Evolutionary conservation across 2,113 vertebrate genomes (phyloP).

Genomic region (Catharus bicknelli): DNA sequence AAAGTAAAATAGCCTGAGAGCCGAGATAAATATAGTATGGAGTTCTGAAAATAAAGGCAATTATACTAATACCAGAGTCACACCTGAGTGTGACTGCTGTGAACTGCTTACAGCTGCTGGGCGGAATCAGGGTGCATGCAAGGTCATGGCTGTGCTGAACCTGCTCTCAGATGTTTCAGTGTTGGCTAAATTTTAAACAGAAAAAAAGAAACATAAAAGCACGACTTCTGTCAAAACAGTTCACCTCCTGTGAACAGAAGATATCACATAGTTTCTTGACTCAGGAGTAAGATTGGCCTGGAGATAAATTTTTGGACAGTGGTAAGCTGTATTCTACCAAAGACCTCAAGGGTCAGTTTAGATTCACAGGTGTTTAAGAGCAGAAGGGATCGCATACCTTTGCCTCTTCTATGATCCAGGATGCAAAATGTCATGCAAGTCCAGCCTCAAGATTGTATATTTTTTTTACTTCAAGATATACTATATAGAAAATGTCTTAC

Average conservation of each 20-base stretch:
- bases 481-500: not conserved
- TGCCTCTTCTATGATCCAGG: not conserved
- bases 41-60: slow-evolving; percentile 4
- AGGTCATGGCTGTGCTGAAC: slow-evolving; percentile 14
- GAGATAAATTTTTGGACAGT: not conserved
- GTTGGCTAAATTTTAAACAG: not conserved
- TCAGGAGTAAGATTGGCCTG: not conserved
- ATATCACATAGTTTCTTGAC: not conserved
- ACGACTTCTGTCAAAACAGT: not conserved
- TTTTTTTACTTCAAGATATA: not conserved
- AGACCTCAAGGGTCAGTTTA: not conserved
- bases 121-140: not conserved
- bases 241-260: not conserved
- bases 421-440: not conserved
- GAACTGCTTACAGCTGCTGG: not conserved
- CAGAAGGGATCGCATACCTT: not conserved
- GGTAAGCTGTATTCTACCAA: not conserved
- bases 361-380: not conserved
- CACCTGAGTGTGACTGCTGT: slow-evolving; percentile 10
- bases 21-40: slow-evolving; percentile 1
- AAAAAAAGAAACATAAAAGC: not conserved
- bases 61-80: not conserved
- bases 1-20: not conserved
- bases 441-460: not conserved
- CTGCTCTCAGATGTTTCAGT: not conserved